phyloP scores from a whole-genome alignment of 1,140 invertebrate species.

The Acarapis woodi region DNA sequence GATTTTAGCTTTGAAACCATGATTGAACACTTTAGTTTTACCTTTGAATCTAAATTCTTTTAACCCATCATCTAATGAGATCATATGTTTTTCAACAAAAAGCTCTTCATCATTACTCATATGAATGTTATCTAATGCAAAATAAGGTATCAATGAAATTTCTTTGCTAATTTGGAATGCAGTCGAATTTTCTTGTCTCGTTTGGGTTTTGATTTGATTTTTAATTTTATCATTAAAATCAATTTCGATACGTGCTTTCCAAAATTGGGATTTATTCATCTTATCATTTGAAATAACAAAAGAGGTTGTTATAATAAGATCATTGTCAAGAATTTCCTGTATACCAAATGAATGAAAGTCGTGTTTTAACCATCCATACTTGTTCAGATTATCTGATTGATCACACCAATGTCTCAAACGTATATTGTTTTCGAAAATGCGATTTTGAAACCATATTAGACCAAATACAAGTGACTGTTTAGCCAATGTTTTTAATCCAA shows the following conservation, averaged over 20 bases:
- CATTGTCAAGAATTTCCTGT: slow-evolving; percentile 56
- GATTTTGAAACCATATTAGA: slow-evolving; percentile 76
- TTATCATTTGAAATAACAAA: slow-evolving; percentile 83
- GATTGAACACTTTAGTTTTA: neutral
- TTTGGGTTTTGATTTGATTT: too few relatives aligned
- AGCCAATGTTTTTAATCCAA: slow-evolving; percentile 55
- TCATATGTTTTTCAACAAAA: too few relatives aligned
- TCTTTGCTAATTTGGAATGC: slow-evolving; percentile 7
- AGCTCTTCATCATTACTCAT: too few relatives aligned
- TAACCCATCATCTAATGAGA: too few relatives aligned
- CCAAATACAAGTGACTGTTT: slow-evolving; percentile 61
- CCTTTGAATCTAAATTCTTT: too few relatives aligned
- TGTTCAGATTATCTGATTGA: slow-evolving; percentile 47
- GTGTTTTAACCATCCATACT: slow-evolving; percentile 61
- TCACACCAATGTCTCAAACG: slow-evolving; percentile 62
- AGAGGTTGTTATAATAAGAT: slow-evolving; percentile 43
- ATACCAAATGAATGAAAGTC: slow-evolving; percentile 71
- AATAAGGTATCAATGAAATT: slow-evolving; percentile 23
- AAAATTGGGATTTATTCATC: slow-evolving; percentile 1
- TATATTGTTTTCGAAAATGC: slow-evolving; percentile 16
- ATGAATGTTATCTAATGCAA: too few relatives aligned
- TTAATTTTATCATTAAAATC: too few relatives aligned
- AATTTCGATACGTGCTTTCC: slow-evolving; percentile 5
- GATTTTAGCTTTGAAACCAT: slow-evolving; percentile 14
- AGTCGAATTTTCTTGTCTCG: too few relatives aligned